Base-by-base conservation (phyloP, 2,888 invertebrate species). In the Drosophila antonietae region DNA sequence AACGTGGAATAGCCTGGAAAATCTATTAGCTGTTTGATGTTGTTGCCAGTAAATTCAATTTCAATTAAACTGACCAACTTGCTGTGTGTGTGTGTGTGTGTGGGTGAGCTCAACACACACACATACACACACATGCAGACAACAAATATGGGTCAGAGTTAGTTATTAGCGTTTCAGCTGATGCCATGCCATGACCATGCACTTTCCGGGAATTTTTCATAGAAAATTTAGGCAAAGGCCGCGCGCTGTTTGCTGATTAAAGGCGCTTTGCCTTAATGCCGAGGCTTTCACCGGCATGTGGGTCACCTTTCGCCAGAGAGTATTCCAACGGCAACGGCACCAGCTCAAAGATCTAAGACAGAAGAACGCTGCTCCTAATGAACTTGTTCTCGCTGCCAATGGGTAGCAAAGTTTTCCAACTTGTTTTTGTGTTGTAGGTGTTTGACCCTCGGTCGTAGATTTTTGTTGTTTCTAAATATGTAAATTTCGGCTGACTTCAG, bases 271-370 rank as follows among this genome's bases (percentile, higher is more conserved):
- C 53, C 61, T 76, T 68, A 52, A 68, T 78, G 72, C 68, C 64
- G 66, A 66, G 76, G 89, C 84, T 84, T 84, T 84, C 84, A 84
- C 84, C 84, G 68, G 72, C 89, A 78, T 81, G 84, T 83, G 83
- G 83, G 89, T 83, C 84, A 84, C 84, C 84, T 89, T 84, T 89
- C 89, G 88, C 89, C 53, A 70, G 80, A 37, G 33, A 41, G 65
- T 61, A 70, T 56, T 52, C 56, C 49, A 37, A 10, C 23, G 23
- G 37, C 41, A 71, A 18, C 18, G 49, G 67, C 49, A 44, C 9
- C 37, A 55, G 28, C 64, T 35, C 55, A 67, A 43, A 51, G 39
- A 66, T 43, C 58, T 39, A 69, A 49, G 46, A 59, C 49, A 64
- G 23, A 59, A 64, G 37, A 59, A 46, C 58, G 35, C 31, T 59